A percentile compares a stretch with the other conserved stretches of the same genome.
These are phyloP conservation scores for Sus scrofa DNA, from an alignment of 2,113 vertebrate species.

Conservation along the genomic window T2T-Sscrofa CM000820.6:101107501-101108000, in stretches of 20 bases:
- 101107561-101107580: no score
- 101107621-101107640: no score
- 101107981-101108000: conserved; percentile 11
- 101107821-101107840: neutral
- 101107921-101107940: conserved; percentile 28
- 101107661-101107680: neutral
- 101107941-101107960: neutral
- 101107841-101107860: conserved; percentile 26
- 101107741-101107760: neutral
- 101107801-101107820: neutral
- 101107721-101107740: neutral
- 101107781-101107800: neutral
- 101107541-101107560: no score
- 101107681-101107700: conserved; percentile 17
- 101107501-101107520: no score
- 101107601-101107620: no score
- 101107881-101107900: neutral
- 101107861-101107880: conserved; percentile 42
- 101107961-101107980: neutral
- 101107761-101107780: neutral
- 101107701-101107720: neutral
- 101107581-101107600: no score
- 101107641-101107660: conserved; percentile 41
- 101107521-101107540: no score
- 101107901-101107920: neutral